A percentile compares a stretch with the other conserved stretches of the same genome.
Conservation (phyloP, 2,888 invertebrate species). For the Harpalus rubripes region DNA sequence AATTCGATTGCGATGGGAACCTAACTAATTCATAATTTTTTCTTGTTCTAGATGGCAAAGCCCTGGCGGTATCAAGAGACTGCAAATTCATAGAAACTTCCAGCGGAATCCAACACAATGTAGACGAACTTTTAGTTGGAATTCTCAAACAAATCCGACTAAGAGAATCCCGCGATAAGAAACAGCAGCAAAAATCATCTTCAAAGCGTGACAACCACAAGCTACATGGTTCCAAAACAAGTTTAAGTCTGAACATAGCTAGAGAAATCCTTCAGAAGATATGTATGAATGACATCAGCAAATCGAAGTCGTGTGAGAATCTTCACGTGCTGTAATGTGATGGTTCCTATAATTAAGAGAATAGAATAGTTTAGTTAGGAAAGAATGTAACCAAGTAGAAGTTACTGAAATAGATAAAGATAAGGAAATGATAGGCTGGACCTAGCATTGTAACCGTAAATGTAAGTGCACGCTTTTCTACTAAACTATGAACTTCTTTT, state of each 20-base stretch:
- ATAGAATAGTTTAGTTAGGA: constrained; percentile 48
- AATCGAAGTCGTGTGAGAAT: constrained; percentile 93
- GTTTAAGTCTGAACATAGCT: constrained; percentile 89
- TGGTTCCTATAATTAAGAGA: constrained; percentile 28
- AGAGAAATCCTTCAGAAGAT: constrained; percentile 91
- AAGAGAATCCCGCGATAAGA: constrained; percentile 87
- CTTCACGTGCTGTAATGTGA: constrained; percentile 85
- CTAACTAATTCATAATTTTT: not conserved
- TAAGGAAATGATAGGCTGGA: constrained; percentile 62
- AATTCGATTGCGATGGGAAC: no score
- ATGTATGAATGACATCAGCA: constrained; percentile 90
- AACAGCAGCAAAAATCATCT: constrained; percentile 77
- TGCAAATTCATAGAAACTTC: constrained; percentile 98
- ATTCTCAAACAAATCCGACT: constrained; percentile 93
- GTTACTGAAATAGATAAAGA: constrained; percentile 32
- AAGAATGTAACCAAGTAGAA: constrained; percentile 41
- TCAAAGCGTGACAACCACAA: constrained; percentile 77
- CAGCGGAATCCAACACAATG: constrained; percentile 96
- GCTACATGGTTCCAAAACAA: constrained; percentile 89
- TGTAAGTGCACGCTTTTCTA: constrained; percentile 63
- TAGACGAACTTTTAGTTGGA: constrained; percentile 96
- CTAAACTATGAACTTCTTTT: constrained; percentile 42
- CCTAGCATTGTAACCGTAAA: constrained; percentile 56
- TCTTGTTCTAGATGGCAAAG: constrained; percentile 88
- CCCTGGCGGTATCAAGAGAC: constrained; percentile 92